Evolutionary conservation across 2,797 vertebrate species (phyloP), one percentile per base, ranked within the genome.

Genomic region (Picus viridis): DNA sequence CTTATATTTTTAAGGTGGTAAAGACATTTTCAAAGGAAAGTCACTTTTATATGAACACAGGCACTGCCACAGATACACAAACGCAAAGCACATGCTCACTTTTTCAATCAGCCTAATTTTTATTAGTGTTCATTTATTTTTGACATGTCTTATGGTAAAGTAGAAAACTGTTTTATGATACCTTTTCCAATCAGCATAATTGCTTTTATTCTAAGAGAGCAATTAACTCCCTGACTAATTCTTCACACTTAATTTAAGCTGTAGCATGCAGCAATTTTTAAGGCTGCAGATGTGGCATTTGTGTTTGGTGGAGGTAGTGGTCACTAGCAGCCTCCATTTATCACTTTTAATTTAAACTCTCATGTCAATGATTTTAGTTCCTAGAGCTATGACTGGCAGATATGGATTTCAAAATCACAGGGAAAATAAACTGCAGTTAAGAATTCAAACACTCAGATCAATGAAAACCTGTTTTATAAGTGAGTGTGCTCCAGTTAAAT

Each of bases 151-250:
- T 95, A 95, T 88, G 86, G 86, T 86, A 97, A 91, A 95, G 93
- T 89, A 96, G 97, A 91, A 86, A 81, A 82, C 2, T 88, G 73
- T 23, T 98, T 98, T 98, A 97, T 96, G 96, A 97, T 95, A 96
- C 94, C 74, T 96, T 93, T 96, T 96, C 96, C 96, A 98, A 97
- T 98, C 97, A 98, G 95, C 92, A 98, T 96, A 94, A 96, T 93
- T 88, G 79, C 95, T 97, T 98, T 98, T 98, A 97, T 98, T 98
- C 96, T 96, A 96, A 94, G 89, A 88, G 90, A 93, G 95, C 96
- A 98, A 98, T 98, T 98, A 98, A 97, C 96, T 96, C 97, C 57
- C 84, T 96, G 95, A 90, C 95, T 98, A 97, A 98, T 98, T 97
- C 94, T 87, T 97, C 97, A 98, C 97, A 97, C 95, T 98, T 98